Conservation (phyloP, 2,797 vertebrate species). For the Sebastes goodei region DNA sequence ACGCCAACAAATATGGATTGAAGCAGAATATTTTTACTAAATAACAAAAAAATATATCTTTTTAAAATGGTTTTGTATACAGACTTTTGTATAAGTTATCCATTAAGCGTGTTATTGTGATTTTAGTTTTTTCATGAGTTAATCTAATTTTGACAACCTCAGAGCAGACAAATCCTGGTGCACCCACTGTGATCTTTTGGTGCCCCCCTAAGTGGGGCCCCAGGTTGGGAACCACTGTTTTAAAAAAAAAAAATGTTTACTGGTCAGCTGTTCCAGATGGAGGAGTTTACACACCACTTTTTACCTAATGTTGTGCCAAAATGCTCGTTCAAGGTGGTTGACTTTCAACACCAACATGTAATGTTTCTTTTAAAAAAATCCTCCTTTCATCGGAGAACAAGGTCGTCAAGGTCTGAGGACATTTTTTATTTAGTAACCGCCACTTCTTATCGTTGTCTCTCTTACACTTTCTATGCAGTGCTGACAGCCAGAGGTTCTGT, state of each 20-base stretch:
- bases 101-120: too few species aligned
- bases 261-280: too few species aligned
- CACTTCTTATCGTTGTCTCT: constrained; percentile 23
- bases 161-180: too few species aligned
- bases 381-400: neutral
- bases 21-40: too few species aligned
- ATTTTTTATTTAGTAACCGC: neutral
- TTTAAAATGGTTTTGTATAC: too few species aligned
- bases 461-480: neutral
- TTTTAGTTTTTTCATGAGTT: too few species aligned
- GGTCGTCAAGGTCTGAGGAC: neutral
- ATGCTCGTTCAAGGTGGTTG: neutral
- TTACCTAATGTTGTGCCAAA: neutral
- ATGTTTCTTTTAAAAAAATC: neutral
- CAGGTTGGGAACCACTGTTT: neutral
- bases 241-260: neutral
- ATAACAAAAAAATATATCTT: too few species aligned
- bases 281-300: neutral
- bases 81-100: too few species aligned
- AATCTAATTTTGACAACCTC: too few species aligned
- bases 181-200: too few species aligned
- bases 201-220: too few species aligned
- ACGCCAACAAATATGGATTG: too few species aligned
- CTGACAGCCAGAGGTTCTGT: constrained; percentile 46
- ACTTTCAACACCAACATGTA: neutral